Conservation (phyloP, 2,797 vertebrate species). For the Tachyglossus aculeatus region DNA sequence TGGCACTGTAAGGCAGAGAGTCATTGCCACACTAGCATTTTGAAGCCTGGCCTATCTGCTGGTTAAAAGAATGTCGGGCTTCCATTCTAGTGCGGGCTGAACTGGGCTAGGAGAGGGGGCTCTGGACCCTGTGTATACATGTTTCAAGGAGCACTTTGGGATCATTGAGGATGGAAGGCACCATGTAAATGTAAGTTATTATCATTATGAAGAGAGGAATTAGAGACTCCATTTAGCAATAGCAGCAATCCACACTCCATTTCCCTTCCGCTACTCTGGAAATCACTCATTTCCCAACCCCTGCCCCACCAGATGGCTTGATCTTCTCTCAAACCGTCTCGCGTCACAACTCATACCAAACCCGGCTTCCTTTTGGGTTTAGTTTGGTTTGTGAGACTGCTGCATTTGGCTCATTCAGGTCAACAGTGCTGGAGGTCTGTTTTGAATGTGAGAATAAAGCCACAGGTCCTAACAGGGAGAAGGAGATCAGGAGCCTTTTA, state of each 20-base stretch:
- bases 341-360: background rate
- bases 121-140: too few relatives aligned
- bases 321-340: background rate
- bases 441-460: too few relatives aligned
- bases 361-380: background rate
- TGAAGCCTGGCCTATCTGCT: too few relatives aligned
- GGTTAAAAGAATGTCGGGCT: background rate
- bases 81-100: background rate
- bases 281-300: background rate
- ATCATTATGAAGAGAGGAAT: constrained; percentile 18
- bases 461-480: constrained; percentile 30
- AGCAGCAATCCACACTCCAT: constrained; percentile 1
- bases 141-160: background rate
- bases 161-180: constrained; percentile 15
- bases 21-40: too few relatives aligned
- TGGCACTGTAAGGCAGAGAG: too few relatives aligned
- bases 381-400: too few relatives aligned
- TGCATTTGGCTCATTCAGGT: too few relatives aligned
- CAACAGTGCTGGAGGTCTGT: too few relatives aligned
- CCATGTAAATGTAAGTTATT: constrained; percentile 10
- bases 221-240: constrained; percentile 25
- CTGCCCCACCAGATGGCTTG: background rate
- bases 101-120: background rate
- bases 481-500: background rate
- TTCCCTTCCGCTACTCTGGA: constrained; percentile 17